Evolutionary conservation across 2,797 vertebrate genomes (phyloP), one percentile per base, ranked within the genome.

Genomic region (Macrochelys suwanniensis): DNA sequence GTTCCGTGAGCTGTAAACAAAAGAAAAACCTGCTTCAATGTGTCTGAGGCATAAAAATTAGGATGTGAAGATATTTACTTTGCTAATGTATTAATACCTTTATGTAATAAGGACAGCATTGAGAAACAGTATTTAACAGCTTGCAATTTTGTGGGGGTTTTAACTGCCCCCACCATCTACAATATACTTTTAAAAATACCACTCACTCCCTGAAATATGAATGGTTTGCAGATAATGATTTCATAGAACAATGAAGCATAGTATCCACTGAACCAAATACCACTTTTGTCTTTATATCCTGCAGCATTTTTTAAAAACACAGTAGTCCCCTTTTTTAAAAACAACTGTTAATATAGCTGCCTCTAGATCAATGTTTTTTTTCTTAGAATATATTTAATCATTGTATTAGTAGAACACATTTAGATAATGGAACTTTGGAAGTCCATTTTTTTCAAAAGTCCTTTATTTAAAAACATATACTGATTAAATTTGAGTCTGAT

Each of bases 1-100:
- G 78, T 53, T 0, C 54, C 89, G 83, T 92, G 45, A 21, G 37
- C 65, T 77, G 1, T 51, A 83, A 88, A n/a, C 59, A 91, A 82
- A 61, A 45, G 95, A 95, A 94, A 28, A 54, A 89, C 90, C 91
- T 42, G 28, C n/a, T 61, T 80, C 9, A 7, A 80, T 56, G 80
- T 81, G 68, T 68, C 54, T 3, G 71, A 53, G 68, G 37, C 19
- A 47, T 87, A 65, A 11, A 86, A 88, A 85, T 57, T 37, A 83
- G 77, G 21, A 11, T 51, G 81, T 25, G 28, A 59, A 82, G 49
- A 47, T 61, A 23, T 21, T 82, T 56, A 33, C 31, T 82, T 82
- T 61, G 74, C 26, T 0, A 1, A n/a, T 57, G 13, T 85, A 0
- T 0, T 15, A 51, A 21, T 45, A 83, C 57, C 42, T 76, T 76